Evolutionary conservation across 2,797 vertebrate species (phyloP), one percentile per base, ranked within the genome.

Genomic region (Acipenser ruthenus): DNA sequence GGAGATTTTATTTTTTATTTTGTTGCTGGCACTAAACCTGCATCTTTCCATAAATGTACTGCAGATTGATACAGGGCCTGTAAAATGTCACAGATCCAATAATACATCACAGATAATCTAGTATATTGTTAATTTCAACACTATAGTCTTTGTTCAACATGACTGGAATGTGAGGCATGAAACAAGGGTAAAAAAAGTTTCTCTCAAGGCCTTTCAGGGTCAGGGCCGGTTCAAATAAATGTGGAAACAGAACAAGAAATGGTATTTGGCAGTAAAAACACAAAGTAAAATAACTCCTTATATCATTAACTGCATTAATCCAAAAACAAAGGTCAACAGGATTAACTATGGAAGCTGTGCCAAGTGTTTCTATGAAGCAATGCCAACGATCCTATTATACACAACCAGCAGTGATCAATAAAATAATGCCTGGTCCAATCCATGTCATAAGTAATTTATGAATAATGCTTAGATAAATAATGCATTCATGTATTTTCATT

Each of bases 101-200:
- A 23, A 23, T 37, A 2, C 23, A 37, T 37, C 4, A 37, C 23
- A 37, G 23, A 37, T 37, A 37, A 37, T 37, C 23, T 37, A 37
- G 23, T 37, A 37, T 37, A 37, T 37, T 37, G 23, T 37, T 37
- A 2, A 37, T 37, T 37, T 37, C 23, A 70, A 75, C 73, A 72
- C 68, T 68, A 64, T 49, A 56, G 18, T 70, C 71, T 66, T 72
- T 73, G 75, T 77, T 62, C 51, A 51, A n/a, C 59, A 58, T 52
- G 48, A 68, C 48, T 69, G 71, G 71, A 80, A 77, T 76, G 67
- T 65, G n/a, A 73, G 70, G 68, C 70, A 74, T 69, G 72, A 69
- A 64, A 49, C 60, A 49, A 60, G 50, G 64, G 56, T 62, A 66
- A 73, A 67, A 48, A n/a, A 6, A 47, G 49, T 8, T 66, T 72